Percentiles rank a stretch among this genome's conserved stretches.
These are phyloP conservation scores for Brachyrhaphis roseni DNA, from an alignment of 2,797 vertebrate genomes.

Conservation along the genomic window DNA sequence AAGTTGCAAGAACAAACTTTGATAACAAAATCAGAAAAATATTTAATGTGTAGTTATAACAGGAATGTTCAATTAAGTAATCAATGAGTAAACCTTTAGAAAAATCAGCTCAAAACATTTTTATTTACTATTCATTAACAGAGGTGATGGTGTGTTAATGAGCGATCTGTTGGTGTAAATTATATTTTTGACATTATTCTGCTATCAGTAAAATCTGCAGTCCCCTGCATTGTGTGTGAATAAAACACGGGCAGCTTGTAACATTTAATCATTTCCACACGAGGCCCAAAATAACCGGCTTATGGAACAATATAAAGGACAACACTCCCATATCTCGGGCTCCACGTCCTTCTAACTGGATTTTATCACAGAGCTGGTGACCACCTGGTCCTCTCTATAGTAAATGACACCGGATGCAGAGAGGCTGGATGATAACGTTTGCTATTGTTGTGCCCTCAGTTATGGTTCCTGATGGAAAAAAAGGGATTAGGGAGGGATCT, in stretches of 20 bases:
- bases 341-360: constrained; percentile 13
- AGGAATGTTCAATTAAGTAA: not conserved
- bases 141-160: not conserved
- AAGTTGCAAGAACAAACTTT: not conserved
- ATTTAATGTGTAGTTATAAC: no score
- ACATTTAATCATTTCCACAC: constrained; percentile 1
- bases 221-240: not conserved
- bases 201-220: not conserved
- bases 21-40: not conserved
- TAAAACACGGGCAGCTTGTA: not conserved
- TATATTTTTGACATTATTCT: not conserved
- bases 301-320: not conserved
- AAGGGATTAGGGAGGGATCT: constrained; percentile 33
- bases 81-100: not conserved
- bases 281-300: not conserved
- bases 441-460: constrained; percentile 53
- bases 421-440: constrained; percentile 55
- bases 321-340: constrained; percentile 10
- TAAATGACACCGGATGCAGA: constrained; percentile 55
- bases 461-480: constrained; percentile 44
- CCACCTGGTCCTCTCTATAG: constrained; percentile 45
- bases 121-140: not conserved
- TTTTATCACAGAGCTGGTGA: constrained; percentile 25
- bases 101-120: not conserved
- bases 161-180: not conserved